A percentile compares a stretch with the other conserved stretches of the same genome.
Evolutionary conservation across 2,113 vertebrate genomes (phyloP).

Genomic region (Alaudala cheleensis): DNA sequence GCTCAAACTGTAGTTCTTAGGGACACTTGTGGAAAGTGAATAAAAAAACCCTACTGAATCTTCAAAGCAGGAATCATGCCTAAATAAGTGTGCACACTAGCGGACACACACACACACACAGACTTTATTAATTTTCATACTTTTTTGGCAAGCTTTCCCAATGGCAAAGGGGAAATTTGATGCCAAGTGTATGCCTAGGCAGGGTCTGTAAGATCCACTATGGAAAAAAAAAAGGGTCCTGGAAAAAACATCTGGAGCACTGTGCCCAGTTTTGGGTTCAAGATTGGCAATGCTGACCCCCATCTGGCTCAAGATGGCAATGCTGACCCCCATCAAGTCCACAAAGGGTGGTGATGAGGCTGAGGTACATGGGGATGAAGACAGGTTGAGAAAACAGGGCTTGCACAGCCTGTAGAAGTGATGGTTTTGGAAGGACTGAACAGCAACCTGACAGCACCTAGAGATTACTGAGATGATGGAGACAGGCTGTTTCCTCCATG

Average conservation of each 20-base stretch:
- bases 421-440: not conserved
- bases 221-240: not conserved
- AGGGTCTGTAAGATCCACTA: not conserved
- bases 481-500: not conserved
- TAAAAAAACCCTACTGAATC: not conserved
- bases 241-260: not conserved
- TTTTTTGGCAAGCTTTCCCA: not conserved
- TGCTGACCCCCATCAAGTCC: not conserved
- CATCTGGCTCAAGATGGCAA: not conserved
- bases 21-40: not conserved
- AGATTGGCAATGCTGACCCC: not conserved
- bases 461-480: not conserved
- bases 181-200: not conserved
- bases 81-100: not conserved
- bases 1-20: not conserved
- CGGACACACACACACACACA: fast-evolving
- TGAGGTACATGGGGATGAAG: not conserved
- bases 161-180: not conserved
- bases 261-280: not conserved
- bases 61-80: not conserved
- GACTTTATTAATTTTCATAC: not conserved
- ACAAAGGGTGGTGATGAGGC: not conserved
- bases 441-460: not conserved
- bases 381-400: not conserved
- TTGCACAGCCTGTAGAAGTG: not conserved